Evolutionary conservation across 2,797 vertebrate genomes (phyloP).

Genomic region (Sphenopsis melanotis): DNA sequence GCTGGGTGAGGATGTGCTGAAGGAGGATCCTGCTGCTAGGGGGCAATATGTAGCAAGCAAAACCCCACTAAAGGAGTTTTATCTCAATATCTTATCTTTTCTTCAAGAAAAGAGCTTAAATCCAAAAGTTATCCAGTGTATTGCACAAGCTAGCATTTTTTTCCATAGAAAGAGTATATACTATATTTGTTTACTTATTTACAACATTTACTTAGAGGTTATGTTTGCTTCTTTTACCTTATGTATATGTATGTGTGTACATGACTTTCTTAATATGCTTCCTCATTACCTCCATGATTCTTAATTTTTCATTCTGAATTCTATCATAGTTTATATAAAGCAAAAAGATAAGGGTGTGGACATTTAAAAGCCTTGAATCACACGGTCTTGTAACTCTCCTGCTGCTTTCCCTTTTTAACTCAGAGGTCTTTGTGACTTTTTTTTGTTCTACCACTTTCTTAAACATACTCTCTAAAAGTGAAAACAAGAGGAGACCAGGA

Average conservation of each 20-base stretch:
- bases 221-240: neutral
- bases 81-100: neutral
- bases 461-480: neutral
- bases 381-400: neutral
- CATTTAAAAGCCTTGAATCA: neutral
- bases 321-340: neutral
- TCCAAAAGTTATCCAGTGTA: neutral
- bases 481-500: neutral
- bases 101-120: neutral
- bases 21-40: slow-evolving; percentile 49
- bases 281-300: fast-evolving
- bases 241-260: too few species aligned
- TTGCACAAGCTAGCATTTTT: neutral
- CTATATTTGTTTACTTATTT: too few species aligned
- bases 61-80: neutral
- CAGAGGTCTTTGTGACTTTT: neutral
- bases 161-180: neutral
- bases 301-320: neutral
- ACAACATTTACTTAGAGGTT: neutral
- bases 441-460: neutral
- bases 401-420: neutral
- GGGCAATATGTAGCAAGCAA: slow-evolving; percentile 43
- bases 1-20: neutral
- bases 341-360: neutral
- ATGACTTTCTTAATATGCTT: neutral